Base-by-base conservation (phyloP, 2,888 invertebrate species). In the Pseudococcus viburni region DNA sequence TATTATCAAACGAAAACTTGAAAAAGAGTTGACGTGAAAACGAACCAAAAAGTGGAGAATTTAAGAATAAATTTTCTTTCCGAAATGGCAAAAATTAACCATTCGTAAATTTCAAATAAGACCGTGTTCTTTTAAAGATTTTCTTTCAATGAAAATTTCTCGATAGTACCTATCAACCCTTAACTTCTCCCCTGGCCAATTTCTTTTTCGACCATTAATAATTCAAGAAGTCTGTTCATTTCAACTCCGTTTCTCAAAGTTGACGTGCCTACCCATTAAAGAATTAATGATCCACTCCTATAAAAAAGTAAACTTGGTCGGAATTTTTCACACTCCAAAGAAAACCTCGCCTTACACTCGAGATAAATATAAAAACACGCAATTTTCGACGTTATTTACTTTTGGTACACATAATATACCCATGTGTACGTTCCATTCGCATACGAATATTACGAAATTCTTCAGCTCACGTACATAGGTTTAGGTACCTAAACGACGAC, bases 401-500 rank as follows among this genome's bases (percentile, higher is more conserved):
- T n/a, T n/a, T n/a, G n/a, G n/a, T 55, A 55, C 55, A 55, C n/a
- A n/a, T 55, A 55, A 55, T 55, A 15, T n/a, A n/a, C 55, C 11
- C 26, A 33, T 59, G 59, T n/a, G 59, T 59, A 59, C 59, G 59
- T 64, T 64, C 64, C 64, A 64, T 64, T 64, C 64, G 22, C 64
- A 64, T 9, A 64, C 64, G 8, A 22, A 22, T 64, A 9, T 64
- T 64, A 64, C 64, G 64, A 64, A 64, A 64, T 64, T 22, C 64
- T 64, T 64, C 64, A 11, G n/a, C 48, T 4, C 15, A 51, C 48
- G 15, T 51, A 51, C 12, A 12, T 15, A 51, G 48, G 48, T 51
- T 11, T 0, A 51, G n/a, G 55, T 55, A 42, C 42, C 42, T 42
- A 64, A 64, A 64, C 22, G 64, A 64, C 59, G 17, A 17, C 15